Conservation (phyloP, 2,113 vertebrate species). For the Mandrillus leucophaeus region DNA sequence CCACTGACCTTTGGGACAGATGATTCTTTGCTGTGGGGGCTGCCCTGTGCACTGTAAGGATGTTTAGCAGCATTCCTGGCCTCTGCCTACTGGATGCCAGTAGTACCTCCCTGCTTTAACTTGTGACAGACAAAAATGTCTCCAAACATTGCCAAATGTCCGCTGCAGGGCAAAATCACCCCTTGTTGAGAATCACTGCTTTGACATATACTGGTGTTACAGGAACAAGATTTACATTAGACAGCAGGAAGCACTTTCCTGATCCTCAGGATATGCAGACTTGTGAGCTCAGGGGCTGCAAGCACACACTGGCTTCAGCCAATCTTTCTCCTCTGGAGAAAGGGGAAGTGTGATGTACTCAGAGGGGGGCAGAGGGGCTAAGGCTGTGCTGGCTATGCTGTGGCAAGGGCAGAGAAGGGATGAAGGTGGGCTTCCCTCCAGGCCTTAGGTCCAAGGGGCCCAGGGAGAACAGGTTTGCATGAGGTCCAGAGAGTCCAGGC, state of each 20-base stretch:
- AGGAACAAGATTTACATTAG: background rate
- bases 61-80: background rate
- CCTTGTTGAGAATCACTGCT: background rate
- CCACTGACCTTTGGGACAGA: background rate
- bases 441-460: background rate
- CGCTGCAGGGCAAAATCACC: background rate
- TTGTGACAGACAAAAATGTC: constrained; percentile 5
- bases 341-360: background rate
- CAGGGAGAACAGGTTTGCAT: background rate
- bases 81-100: background rate
- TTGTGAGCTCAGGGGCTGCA: background rate
- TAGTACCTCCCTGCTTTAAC: background rate
- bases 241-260: background rate
- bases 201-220: background rate
- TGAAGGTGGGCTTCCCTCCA: background rate
- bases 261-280: background rate
- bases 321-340: background rate
- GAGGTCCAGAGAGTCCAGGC: background rate
- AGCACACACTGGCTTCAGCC: background rate
- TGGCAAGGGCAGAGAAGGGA: background rate
- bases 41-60: background rate
- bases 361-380: background rate
- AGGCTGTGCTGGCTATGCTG: background rate
- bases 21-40: background rate
- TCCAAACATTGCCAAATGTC: background rate